phyloP scores from a whole-genome alignment of 2,797 vertebrate genomes.

The Choloepus didactylus region DNA sequence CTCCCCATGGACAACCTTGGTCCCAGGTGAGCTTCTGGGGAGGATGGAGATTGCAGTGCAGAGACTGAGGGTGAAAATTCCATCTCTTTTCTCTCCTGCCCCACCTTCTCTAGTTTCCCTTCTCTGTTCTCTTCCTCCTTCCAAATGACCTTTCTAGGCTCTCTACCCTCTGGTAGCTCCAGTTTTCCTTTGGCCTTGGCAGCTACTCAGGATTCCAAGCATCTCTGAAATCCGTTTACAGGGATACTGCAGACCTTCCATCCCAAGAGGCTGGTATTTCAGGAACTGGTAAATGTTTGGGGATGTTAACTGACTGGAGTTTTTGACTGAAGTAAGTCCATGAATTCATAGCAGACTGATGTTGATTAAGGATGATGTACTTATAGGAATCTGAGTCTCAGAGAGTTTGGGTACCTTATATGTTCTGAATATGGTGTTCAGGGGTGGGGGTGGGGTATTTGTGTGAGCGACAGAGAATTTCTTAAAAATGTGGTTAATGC shows the following conservation, averaged over 20 bases:
- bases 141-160: neutral
- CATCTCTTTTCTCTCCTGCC: neutral
- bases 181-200: neutral
- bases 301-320: neutral
- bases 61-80: neutral
- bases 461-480: neutral
- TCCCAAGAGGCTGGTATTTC: neutral
- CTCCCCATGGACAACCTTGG: neutral
- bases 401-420: neutral
- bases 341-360: neutral
- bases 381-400: neutral
- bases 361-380: neutral
- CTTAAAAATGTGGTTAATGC: neutral
- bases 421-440: neutral
- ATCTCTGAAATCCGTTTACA: neutral
- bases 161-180: neutral
- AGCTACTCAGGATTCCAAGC: neutral
- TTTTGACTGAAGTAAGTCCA: neutral
- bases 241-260: neutral
- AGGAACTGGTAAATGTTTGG: neutral
- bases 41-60: neutral
- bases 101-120: neutral
- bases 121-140: neutral
- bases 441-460: no score
- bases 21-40: neutral